Evolutionary conservation across 2,888 invertebrate species (phyloP).

Genomic region (Eueremaeus valkanovi): DNA sequence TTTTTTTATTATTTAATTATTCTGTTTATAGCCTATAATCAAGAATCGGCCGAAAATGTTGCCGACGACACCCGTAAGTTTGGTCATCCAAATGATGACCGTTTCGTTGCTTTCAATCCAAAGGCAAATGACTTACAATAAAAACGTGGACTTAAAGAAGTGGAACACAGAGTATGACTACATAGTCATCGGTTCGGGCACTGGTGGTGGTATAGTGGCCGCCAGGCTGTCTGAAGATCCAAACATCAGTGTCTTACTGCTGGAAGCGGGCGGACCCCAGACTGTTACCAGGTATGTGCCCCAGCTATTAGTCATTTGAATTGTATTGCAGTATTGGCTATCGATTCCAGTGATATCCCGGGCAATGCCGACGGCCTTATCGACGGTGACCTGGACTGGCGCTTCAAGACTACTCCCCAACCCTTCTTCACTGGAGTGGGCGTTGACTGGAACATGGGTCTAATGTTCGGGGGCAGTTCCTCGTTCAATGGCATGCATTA

Average conservation of each 20-base stretch:
- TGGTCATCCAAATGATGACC: not conserved
- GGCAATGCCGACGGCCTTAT: not conserved
- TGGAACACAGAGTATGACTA: not conserved
- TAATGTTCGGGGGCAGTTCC: not conserved
- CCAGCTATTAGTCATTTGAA: no score
- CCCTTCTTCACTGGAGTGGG: not conserved
- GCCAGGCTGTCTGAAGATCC: not conserved
- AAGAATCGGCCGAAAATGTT: not conserved
- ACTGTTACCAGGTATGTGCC: not conserved
- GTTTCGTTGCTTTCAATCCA: not conserved
- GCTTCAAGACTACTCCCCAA: not conserved
- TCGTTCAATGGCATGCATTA: conserved; percentile 15
- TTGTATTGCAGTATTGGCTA: no score
- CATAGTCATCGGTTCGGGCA: conserved; percentile 10
- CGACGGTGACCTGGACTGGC: not conserved
- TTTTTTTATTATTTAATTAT: not conserved
- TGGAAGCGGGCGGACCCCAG: conserved; percentile 8
- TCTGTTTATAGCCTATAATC: not conserved
- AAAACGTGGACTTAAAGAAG: not conserved
- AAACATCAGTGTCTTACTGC: not conserved
- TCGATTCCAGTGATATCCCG: no score
- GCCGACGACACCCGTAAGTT: not conserved
- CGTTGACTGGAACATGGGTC: not conserved
- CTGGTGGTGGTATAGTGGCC: conserved; percentile 11
- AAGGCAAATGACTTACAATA: not conserved